Conservation (phyloP, 2,888 invertebrate species). For the Dastarcus helophoroides region DNA sequence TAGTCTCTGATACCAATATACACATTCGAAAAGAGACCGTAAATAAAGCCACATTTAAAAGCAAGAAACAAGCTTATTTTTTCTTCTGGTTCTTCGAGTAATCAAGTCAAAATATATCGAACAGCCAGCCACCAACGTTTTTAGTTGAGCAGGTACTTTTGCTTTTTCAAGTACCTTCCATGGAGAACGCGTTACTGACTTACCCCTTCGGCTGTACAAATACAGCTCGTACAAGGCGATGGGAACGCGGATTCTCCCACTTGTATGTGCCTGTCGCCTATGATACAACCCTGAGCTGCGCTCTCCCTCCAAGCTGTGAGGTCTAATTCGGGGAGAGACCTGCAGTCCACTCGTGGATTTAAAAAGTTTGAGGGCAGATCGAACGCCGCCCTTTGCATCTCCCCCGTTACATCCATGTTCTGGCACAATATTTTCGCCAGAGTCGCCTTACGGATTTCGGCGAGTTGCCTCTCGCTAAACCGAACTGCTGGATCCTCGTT, state of each 20-base stretch:
- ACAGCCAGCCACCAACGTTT: no score
- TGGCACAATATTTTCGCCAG: slow-evolving; percentile 79
- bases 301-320: slow-evolving; percentile 73
- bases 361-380: slow-evolving; percentile 84
- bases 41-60: no score
- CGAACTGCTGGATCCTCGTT: slow-evolving; percentile 66
- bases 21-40: no score
- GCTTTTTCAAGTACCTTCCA: no score
- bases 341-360: slow-evolving; percentile 80
- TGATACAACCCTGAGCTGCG: slow-evolving; percentile 60
- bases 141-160: no score
- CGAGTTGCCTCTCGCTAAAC: slow-evolving; percentile 76
- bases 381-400: slow-evolving; percentile 82
- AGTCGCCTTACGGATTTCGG: slow-evolving; percentile 78
- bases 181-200: no score
- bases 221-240: slow-evolving; percentile 83
- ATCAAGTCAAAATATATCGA: no score
- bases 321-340: slow-evolving; percentile 68
- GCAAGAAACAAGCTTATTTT: no score
- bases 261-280: slow-evolving; percentile 65
- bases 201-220: slow-evolving; percentile 77
- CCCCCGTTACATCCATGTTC: slow-evolving; percentile 73
- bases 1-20: no score
- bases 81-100: no score
- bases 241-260: slow-evolving; percentile 79